Evolutionary conservation across 2,113 vertebrate genomes (phyloP).

Genomic region (Glaucomys volans): DNA sequence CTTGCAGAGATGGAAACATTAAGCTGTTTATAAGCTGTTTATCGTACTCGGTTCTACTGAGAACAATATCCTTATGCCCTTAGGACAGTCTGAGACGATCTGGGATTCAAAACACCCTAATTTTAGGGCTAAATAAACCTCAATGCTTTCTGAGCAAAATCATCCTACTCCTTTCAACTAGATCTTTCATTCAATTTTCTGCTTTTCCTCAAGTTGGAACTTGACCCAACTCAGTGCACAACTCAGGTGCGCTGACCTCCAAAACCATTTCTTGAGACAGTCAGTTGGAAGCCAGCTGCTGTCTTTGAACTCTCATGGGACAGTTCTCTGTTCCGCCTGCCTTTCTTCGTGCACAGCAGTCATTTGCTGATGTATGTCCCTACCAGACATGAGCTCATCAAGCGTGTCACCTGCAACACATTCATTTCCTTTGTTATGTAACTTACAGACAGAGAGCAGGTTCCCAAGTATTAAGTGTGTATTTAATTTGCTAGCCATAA

Average conservation of each 20-base stretch:
- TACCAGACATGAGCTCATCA: constrained; percentile 25
- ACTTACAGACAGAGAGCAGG: background rate
- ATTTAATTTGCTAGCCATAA: background rate
- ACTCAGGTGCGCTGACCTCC: background rate
- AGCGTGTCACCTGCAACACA: background rate
- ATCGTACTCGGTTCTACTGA: background rate
- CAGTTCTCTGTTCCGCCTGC: background rate
- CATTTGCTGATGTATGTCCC: background rate
- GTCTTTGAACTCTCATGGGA: rapidly evolving
- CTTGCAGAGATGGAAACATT: background rate
- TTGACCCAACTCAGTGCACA: background rate
- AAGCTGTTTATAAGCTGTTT: background rate
- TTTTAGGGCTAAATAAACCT: background rate
- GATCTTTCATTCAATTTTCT: background rate
- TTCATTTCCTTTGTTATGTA: background rate
- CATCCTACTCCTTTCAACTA: background rate
- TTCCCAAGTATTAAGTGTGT: background rate
- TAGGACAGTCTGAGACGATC: background rate
- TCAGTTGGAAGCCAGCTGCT: background rate
- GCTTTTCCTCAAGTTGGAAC: background rate
- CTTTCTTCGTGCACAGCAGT: background rate
- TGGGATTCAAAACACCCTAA: background rate
- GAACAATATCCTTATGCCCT: background rate
- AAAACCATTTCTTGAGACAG: background rate
- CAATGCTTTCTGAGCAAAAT: background rate